A percentile compares a stretch with the other conserved stretches of the same genome.
phyloP scores from a whole-genome alignment of 2,113 vertebrate species.

The Solea senegalensis region DNA sequence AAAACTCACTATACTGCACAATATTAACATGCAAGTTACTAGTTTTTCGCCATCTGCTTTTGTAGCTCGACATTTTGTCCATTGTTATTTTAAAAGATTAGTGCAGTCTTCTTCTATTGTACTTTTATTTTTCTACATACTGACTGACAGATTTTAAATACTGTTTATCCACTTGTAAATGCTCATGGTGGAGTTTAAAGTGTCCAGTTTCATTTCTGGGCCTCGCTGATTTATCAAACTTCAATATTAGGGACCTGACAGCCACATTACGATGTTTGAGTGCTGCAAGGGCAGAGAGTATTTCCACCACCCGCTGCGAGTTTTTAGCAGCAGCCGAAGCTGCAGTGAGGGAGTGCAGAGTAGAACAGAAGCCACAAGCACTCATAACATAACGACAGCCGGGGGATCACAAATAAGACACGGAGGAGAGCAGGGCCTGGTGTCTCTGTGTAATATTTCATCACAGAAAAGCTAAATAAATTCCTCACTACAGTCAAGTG shows the following conservation, averaged over 20 bases:
- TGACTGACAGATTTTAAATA: background rate
- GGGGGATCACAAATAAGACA: constrained; percentile 73
- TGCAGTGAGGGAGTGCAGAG: constrained; percentile 40
- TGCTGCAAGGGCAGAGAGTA: constrained; percentile 34
- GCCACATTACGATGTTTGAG: constrained; percentile 17
- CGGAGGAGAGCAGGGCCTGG: constrained; percentile 60
- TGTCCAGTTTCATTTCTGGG: background rate
- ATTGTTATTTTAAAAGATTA: background rate
- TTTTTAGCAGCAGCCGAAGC: constrained; percentile 18
- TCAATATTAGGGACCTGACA: constrained; percentile 25
- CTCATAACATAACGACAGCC: constrained; percentile 71
- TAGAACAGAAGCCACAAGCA: constrained; percentile 73
- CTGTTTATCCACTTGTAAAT: constrained; percentile 5
- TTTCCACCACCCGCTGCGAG: constrained; percentile 18
- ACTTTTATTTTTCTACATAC: background rate
- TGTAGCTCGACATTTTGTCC: background rate
- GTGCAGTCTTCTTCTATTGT: background rate
- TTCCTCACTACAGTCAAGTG: constrained; percentile 76
- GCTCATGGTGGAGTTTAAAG: background rate
- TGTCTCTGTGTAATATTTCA: constrained; percentile 81
- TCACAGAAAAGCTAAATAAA: constrained; percentile 81
- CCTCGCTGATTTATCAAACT: constrained; percentile 9
- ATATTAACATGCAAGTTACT: no score
- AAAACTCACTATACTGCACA: no score
- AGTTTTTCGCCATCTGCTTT: background rate